These are phyloP conservation scores for Lepidurus arcticus DNA, from an alignment of 1,140 invertebrate genomes.

Conservation along the genomic window DNA sequence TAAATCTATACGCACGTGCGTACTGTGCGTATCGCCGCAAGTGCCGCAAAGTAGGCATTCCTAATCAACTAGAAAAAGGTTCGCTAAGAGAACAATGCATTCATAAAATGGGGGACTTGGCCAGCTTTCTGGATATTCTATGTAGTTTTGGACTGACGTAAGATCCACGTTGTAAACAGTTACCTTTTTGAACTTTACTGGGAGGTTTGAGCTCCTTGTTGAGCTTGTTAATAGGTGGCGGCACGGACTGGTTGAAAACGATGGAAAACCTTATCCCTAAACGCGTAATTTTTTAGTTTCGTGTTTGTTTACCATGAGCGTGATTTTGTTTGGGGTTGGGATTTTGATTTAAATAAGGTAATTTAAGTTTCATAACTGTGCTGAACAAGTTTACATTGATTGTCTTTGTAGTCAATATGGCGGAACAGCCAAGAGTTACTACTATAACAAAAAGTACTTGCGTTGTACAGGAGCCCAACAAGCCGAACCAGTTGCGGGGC, in stretches of 20 bases:
- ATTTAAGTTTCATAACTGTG: neutral
- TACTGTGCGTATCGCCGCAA: no score
- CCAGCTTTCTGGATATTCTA: no score
- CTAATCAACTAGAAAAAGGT: no score
- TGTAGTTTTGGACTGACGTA: no score
- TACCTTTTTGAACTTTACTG: no score
- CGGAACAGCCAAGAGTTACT: neutral
- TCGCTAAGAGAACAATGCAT: no score
- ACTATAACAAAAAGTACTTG: neutral
- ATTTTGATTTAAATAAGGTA: neutral
- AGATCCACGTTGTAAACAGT: no score
- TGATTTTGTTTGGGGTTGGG: neutral
- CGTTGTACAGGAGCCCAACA: neutral
- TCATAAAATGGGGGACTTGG: no score
- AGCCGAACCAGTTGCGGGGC: neutral
- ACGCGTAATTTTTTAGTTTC: neutral
- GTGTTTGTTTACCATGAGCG: neutral
- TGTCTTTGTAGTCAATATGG: neutral
- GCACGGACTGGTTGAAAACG: no score
- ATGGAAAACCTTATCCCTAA: neutral
- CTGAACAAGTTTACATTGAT: neutral
- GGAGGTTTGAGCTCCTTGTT: neutral
- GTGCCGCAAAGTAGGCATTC: no score
- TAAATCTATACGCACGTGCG: no score
- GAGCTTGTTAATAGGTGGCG: no score